Percentiles rank a stretch among this genome's conserved stretches.
These are phyloP conservation scores for Serrognathus titanus DNA, from an alignment of 2,888 invertebrate genomes.

Conservation along the genomic window DNA sequence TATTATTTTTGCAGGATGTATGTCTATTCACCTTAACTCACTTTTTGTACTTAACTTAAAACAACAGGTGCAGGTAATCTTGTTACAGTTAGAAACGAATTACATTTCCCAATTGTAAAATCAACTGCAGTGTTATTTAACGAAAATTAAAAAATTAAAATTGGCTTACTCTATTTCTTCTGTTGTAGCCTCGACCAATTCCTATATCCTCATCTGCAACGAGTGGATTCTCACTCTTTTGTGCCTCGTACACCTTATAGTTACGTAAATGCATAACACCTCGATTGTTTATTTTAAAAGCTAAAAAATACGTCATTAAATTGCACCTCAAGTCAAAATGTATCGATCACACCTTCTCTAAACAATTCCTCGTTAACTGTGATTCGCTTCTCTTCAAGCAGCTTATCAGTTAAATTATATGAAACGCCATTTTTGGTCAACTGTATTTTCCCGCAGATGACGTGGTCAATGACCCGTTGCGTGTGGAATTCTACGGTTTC, in stretches of 20 bases:
- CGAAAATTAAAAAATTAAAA: too few species aligned
- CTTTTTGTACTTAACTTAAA: too few species aligned
- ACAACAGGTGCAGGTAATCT: too few species aligned
- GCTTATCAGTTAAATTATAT: background rate
- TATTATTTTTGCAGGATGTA: too few species aligned
- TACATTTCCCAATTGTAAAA: too few species aligned
- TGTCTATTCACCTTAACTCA: too few species aligned
- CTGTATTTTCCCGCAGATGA: constrained; percentile 1
- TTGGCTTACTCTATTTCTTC: background rate
- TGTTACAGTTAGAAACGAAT: too few species aligned
- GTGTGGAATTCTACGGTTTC: background rate
- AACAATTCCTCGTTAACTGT: constrained; percentile 1
- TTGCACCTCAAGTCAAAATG: background rate
- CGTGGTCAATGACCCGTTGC: background rate
- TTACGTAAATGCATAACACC: background rate
- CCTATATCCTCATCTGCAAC: background rate
- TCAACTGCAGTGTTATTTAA: too few species aligned
- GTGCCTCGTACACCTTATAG: too few species aligned
- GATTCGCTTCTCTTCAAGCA: background rate
- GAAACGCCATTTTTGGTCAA: background rate
- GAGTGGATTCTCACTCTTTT: too few species aligned
- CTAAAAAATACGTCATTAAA: constrained; percentile 1
- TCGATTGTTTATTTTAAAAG: background rate
- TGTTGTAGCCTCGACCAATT: background rate
- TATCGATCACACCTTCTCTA: background rate